Evolutionary conservation across 23 tunicate species (phyloP).

Genomic region (Aplidium turbinatum): DNA sequence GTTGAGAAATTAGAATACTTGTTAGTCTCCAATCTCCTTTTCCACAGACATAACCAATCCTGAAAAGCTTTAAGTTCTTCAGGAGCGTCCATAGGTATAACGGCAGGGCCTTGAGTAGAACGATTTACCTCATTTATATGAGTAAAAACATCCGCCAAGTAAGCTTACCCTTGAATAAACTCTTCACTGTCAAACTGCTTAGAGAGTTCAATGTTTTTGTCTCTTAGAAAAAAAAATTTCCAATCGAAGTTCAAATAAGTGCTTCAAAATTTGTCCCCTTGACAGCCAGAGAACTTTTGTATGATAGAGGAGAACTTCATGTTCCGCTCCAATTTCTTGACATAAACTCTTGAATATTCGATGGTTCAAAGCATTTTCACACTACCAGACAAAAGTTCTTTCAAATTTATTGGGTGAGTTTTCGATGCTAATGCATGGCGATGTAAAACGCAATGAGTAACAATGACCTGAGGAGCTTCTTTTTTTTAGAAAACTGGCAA

Average conservation of each 20-base stretch:
- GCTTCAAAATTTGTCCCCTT: slow-evolving; percentile 8
- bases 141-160: slow-evolving; percentile 41
- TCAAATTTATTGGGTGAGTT: slow-evolving; percentile 3
- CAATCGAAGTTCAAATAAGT: slow-evolving; percentile 8
- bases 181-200: slow-evolving; percentile 30
- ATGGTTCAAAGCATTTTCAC: slow-evolving; percentile 8
- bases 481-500: too few species aligned
- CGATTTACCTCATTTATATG: too few species aligned
- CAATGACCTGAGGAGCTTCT: slow-evolving; percentile 11
- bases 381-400: neutral
- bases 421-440: slow-evolving; percentile 3
- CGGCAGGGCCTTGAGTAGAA: too few species aligned
- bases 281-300: slow-evolving; percentile 49
- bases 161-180: slow-evolving; percentile 35
- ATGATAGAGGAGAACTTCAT: slow-evolving; percentile 34
- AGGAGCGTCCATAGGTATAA: too few species aligned
- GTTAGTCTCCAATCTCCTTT: too few species aligned
- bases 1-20: too few species aligned
- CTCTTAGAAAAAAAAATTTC: slow-evolving; percentile 13
- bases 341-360: slow-evolving; percentile 5
- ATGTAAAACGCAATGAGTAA: neutral
- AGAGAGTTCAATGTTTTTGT: slow-evolving; percentile 17
- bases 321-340: slow-evolving; percentile 9
- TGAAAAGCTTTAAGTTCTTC: too few species aligned
- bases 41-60: too few species aligned